These are phyloP conservation scores for Urocolius indicus DNA, from an alignment of 2,113 vertebrate genomes.

Conservation along the genomic window DNA sequence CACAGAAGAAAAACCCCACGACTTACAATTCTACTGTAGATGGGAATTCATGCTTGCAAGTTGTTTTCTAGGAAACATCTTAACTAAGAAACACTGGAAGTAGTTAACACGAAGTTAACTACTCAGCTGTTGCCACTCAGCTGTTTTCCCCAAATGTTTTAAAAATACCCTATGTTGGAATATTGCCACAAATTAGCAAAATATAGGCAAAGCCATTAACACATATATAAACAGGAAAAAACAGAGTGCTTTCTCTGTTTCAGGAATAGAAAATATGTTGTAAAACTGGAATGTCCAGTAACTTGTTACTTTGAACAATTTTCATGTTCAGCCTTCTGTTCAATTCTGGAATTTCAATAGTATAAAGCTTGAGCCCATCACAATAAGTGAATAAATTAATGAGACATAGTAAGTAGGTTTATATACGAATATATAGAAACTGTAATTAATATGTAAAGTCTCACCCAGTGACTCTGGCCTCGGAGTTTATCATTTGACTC, in stretches of 20 bases:
- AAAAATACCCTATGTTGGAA: not conserved
- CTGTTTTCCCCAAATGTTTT: not conserved
- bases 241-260: not conserved
- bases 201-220: not conserved
- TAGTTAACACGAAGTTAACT: not conserved
- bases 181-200: not conserved
- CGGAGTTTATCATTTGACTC: slow-evolving; percentile 98
- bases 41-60: not conserved
- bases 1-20: not conserved
- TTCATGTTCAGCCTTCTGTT: not conserved
- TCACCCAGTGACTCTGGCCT: slow-evolving; percentile 97
- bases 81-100: not conserved
- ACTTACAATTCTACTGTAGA: not conserved
- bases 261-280: not conserved
- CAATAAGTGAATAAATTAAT: not conserved
- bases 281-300: not conserved
- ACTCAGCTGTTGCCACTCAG: not conserved
- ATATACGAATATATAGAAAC: not conserved
- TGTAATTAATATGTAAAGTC: not conserved
- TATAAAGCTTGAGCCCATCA: not conserved
- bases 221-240: not conserved
- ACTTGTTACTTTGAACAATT: not conserved
- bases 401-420: not conserved
- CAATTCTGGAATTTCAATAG: not conserved
- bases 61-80: not conserved